These are phyloP conservation scores for Anthopleura xanthogrammica DNA, from an alignment of 92 coral and sea anemone genomes.

Conservation along the genomic window DNA sequence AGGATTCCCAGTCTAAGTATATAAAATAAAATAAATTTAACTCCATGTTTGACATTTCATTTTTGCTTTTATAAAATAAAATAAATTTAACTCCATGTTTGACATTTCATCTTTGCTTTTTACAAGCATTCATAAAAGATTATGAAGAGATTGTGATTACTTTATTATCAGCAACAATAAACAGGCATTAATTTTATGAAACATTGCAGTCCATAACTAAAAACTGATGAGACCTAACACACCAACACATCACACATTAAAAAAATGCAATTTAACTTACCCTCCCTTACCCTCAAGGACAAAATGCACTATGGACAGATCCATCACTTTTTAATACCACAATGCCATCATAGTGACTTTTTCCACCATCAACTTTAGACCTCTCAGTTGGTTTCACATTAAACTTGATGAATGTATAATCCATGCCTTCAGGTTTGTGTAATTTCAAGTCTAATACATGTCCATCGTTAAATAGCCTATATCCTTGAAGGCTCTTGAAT, in stretches of 20 bases:
- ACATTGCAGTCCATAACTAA: too few relatives aligned
- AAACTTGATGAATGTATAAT: constrained; percentile 2
- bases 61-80: too few relatives aligned
- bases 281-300: constrained; percentile 52
- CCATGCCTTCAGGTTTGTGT: constrained; percentile 20
- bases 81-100: too few relatives aligned
- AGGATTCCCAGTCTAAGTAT: too few relatives aligned
- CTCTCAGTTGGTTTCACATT: constrained; percentile 47
- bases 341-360: constrained; percentile 33
- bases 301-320: constrained; percentile 41
- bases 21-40: too few relatives aligned
- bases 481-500: constrained; percentile 37
- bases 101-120: too few relatives aligned
- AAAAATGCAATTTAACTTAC: neutral
- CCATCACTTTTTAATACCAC: constrained; percentile 31
- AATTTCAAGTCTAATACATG: constrained; percentile 40
- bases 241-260: neutral
- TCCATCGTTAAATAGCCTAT: constrained; percentile 41
- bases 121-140: too few relatives aligned
- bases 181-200: too few relatives aligned
- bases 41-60: too few relatives aligned
- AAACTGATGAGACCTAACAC: neutral
- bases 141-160: too few relatives aligned
- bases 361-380: constrained; percentile 36
- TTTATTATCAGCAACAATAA: too few relatives aligned